Conservation (phyloP, 2,113 vertebrate genomes). For the Mellivora capensis region DNA sequence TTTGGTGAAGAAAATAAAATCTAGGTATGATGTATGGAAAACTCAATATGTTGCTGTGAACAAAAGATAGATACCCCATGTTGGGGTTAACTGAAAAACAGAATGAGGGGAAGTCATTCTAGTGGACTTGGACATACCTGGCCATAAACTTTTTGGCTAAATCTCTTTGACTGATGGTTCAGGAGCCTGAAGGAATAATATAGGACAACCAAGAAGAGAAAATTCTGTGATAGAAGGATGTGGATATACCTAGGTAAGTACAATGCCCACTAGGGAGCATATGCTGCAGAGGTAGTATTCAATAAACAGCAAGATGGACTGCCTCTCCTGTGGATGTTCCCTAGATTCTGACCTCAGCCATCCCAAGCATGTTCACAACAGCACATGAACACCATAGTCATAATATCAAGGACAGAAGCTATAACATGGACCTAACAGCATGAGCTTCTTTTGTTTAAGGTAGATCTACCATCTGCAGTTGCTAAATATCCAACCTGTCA, state of each 20-base stretch:
- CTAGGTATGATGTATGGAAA: background rate
- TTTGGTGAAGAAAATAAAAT: background rate
- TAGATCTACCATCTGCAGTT: background rate
- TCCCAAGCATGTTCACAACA: background rate
- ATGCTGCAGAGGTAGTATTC: background rate
- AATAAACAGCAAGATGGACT: background rate
- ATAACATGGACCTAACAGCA: background rate
- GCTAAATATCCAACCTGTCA: background rate
- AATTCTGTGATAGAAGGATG: background rate
- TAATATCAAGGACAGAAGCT: background rate
- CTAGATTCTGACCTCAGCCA: background rate
- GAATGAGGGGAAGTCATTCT: background rate
- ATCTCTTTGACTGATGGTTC: background rate
- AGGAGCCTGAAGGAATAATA: background rate
- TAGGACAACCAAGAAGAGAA: background rate
- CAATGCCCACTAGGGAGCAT: background rate
- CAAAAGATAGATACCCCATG: background rate
- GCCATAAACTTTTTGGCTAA: background rate
- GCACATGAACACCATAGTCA: background rate
- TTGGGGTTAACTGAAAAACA: background rate
- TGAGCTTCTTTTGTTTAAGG: background rate
- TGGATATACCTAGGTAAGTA: background rate
- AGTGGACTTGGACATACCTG: background rate
- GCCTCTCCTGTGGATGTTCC: background rate
- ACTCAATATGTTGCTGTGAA: background rate